Percentiles rank a stretch among this genome's conserved stretches.
phyloP scores from a whole-genome alignment of 2,888 invertebrate genomes.

The Tiliacea citrago region DNA sequence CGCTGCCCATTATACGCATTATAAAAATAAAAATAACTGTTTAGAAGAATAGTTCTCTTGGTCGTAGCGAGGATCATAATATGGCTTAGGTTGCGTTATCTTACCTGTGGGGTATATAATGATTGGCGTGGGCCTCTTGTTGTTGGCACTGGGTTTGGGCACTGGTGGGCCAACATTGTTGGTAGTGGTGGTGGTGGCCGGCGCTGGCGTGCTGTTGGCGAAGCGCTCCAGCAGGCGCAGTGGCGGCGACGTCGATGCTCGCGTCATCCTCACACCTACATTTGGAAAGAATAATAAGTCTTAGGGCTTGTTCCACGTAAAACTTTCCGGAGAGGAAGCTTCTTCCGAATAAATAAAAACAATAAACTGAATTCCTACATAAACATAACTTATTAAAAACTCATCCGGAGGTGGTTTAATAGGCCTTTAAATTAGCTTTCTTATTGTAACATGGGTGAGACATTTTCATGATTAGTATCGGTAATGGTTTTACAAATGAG shows the following conservation, averaged over 20 bases:
- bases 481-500: background rate
- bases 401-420: background rate
- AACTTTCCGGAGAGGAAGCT: background rate
- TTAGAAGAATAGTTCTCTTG: too few species aligned
- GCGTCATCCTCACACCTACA: constrained; percentile 74
- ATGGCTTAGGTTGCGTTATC: background rate
- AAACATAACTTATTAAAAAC: background rate
- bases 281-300: background rate
- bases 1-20: too few species aligned
- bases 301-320: background rate
- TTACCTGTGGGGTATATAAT: constrained; percentile 87
- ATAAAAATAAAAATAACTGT: background rate
- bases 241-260: constrained; percentile 76
- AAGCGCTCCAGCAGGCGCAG: constrained; percentile 78
- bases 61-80: background rate
- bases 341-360: background rate
- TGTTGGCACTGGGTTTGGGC: constrained; percentile 83
- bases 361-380: background rate
- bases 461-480: background rate
- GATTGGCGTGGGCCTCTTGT: constrained; percentile 93
- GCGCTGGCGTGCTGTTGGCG: constrained; percentile 71
- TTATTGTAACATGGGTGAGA: background rate
- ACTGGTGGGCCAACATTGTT: constrained; percentile 73
- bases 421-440: background rate
- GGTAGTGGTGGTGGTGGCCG: constrained; percentile 73